Base-by-base conservation (phyloP, 2,113 vertebrate species). In the Dendropsophus ebraccatus region DNA sequence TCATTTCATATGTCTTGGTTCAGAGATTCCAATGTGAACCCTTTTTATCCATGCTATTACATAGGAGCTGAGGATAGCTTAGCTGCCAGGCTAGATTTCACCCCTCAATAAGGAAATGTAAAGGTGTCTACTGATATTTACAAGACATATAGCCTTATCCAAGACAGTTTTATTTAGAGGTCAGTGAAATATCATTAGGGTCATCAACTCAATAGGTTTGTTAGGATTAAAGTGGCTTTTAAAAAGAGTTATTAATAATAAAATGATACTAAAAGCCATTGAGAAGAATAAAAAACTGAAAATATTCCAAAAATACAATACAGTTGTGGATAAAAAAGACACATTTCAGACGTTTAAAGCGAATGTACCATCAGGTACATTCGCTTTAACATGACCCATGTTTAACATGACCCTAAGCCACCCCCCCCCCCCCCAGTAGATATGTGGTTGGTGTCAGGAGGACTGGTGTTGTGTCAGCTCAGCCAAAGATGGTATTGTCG, bases 1-100 rank as follows among this genome's bases (percentile, higher is more conserved):
- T 90, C 78, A 80, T 88, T 90, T 91, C 88, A 86, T 90, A 80
- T 5, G 0, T 87, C 88, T 86, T 62, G 79, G 65, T 86, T 76
- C 79, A 74, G 77, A 89, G 83, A 87, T 83, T 72, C 79, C 60
- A 47, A 37, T 70, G 74, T 79, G 62, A 70, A 78, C 76, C 56
- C 78, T 85, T 85, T 79, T 72, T 60, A 79, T 85, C 75, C 49
- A 0, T 56, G 60, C 32, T 70, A 79, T 70, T 85, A 79, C 60
- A 56, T 79, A 19, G 17, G 25, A 79, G 82, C 25, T 76, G 37
- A 65, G 12, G 30, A n/a, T 50, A 41, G 41, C 47, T 67, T 41
- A 78, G 28, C 23, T 69, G 47, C 58, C 75, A 79, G 37, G 60
- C 75, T 70, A 35, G 30, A 85, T 70, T 85, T 25, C 45, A 52